These are phyloP conservation scores for Drosophila lacteicornis DNA, from an alignment of 1,140 invertebrate species.

Conservation along the genomic window DNA sequence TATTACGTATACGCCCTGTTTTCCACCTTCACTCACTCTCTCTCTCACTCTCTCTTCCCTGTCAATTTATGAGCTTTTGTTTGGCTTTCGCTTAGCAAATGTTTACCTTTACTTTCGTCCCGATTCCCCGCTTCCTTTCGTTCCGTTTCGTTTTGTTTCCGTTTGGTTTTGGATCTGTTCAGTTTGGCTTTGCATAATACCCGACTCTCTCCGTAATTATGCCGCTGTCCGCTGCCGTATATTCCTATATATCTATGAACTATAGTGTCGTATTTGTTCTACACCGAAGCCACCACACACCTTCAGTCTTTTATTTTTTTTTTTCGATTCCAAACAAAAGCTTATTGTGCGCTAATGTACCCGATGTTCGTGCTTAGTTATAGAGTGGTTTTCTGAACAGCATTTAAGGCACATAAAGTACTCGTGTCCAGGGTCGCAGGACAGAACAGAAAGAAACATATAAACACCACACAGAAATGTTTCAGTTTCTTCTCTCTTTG, in stretches of 20 bases:
- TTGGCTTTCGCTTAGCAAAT: constrained; percentile 82
- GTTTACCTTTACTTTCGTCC: constrained; percentile 65
- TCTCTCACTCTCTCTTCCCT: constrained; percentile 40
- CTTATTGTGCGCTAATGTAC: constrained; percentile 45
- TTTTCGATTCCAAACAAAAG: constrained; percentile 36
- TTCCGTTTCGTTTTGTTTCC: constrained; percentile 18
- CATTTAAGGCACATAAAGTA: constrained; percentile 13
- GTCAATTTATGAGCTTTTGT: constrained; percentile 81
- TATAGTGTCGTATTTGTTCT: constrained; percentile 57
- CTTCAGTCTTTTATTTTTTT: constrained; percentile 21
- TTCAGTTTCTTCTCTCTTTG: constrained; percentile 7
- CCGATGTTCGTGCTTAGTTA: constrained; percentile 27
- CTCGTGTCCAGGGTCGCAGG: constrained; percentile 24
- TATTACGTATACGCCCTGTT: constrained; percentile 76
- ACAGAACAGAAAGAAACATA: constrained; percentile 24
- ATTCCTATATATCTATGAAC: constrained; percentile 46
- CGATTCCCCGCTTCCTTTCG: constrained; percentile 35
- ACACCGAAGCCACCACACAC: constrained; percentile 45
- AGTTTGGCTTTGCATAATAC: constrained; percentile 60
- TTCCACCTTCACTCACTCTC: constrained; percentile 63
- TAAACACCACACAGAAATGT: constrained; percentile 24
- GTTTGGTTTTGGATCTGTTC: constrained; percentile 31
- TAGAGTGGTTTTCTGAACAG: constrained; percentile 19
- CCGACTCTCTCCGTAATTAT: constrained; percentile 55
- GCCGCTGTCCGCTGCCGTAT: constrained; percentile 13